Evolutionary conservation across 2,888 invertebrate genomes (phyloP).

Genomic region (Mimachlamys varia): DNA sequence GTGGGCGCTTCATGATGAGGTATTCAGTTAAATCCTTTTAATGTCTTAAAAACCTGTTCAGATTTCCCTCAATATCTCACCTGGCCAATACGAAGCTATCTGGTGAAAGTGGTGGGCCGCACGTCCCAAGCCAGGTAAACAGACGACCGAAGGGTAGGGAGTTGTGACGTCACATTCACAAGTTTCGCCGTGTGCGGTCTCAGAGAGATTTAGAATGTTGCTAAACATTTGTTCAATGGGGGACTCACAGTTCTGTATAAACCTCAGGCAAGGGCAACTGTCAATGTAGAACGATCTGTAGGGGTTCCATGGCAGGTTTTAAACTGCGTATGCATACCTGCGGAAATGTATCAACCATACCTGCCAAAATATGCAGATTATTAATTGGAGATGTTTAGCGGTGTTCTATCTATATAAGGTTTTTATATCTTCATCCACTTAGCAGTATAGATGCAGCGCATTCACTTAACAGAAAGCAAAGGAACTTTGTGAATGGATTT

Average conservation of each 20-base stretch:
- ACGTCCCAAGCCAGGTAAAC: slow-evolving; percentile 21
- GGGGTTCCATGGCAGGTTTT: slow-evolving; percentile 24
- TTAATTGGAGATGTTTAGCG: slow-evolving; percentile 19
- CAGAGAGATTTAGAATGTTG: slow-evolving; percentile 34
- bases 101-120: slow-evolving; percentile 31
- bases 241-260: slow-evolving; percentile 24
- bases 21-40: neutral
- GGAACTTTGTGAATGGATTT: slow-evolving; percentile 36
- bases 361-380: slow-evolving; percentile 28
- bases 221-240: slow-evolving; percentile 36
- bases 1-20: neutral
- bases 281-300: slow-evolving; percentile 34
- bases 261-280: slow-evolving; percentile 22
- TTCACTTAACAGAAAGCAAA: neutral
- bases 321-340: slow-evolving; percentile 5
- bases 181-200: slow-evolving; percentile 36
- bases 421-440: neutral
- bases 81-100: slow-evolving; percentile 20
- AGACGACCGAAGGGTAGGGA: slow-evolving; percentile 6
- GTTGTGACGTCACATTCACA: slow-evolving; percentile 28
- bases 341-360: slow-evolving; percentile 7
- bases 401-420: slow-evolving; percentile 23
- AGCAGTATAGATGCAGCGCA: neutral
- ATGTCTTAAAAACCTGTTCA: neutral
- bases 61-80: slow-evolving; percentile 35